A percentile compares a stretch with the other conserved stretches of the same genome.
phyloP scores from a whole-genome alignment of 2,888 invertebrate species.

The Drosophila rellima region DNA sequence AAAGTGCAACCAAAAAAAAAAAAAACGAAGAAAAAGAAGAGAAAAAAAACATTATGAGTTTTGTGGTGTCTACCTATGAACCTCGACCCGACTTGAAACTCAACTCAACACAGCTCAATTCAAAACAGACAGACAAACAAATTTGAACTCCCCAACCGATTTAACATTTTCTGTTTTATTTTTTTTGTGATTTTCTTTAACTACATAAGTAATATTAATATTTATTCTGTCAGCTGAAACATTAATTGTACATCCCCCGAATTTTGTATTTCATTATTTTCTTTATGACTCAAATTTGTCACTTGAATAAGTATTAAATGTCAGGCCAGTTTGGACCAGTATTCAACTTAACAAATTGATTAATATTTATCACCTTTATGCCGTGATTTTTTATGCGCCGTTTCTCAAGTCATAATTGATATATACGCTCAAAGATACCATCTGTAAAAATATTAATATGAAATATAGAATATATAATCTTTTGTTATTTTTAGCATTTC shows the following conservation, averaged over 20 bases:
- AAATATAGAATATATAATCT: background rate
- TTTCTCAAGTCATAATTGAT: constrained; percentile 2
- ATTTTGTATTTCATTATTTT: too few relatives aligned
- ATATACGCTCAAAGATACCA: background rate
- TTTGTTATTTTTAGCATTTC: constrained; percentile 18
- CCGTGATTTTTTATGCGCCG: constrained; percentile 9
- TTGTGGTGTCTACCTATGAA: constrained; percentile 50
- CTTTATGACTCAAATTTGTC: constrained; percentile 14
- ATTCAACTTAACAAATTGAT: constrained; percentile 7
- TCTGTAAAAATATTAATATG: background rate
- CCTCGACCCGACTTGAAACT: constrained; percentile 34
- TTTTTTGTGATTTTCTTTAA: background rate
- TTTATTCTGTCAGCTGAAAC: constrained; percentile 12
- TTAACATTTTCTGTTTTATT: background rate
- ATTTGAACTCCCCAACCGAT: background rate
- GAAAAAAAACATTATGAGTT: constrained; percentile 15
- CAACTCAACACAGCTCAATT: constrained; percentile 7
- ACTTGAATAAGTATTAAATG: background rate
- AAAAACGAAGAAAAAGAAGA: constrained; percentile 11
- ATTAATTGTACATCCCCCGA: constrained; percentile 1
- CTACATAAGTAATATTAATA: constrained; percentile 12
- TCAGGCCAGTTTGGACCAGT: constrained; percentile 5
- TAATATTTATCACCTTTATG: constrained; percentile 5
- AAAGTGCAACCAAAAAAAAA: constrained; percentile 46
- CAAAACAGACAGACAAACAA: constrained; percentile 7